Base-by-base conservation (phyloP, 2,888 invertebrate species). In the Sminthurides aquaticus region DNA sequence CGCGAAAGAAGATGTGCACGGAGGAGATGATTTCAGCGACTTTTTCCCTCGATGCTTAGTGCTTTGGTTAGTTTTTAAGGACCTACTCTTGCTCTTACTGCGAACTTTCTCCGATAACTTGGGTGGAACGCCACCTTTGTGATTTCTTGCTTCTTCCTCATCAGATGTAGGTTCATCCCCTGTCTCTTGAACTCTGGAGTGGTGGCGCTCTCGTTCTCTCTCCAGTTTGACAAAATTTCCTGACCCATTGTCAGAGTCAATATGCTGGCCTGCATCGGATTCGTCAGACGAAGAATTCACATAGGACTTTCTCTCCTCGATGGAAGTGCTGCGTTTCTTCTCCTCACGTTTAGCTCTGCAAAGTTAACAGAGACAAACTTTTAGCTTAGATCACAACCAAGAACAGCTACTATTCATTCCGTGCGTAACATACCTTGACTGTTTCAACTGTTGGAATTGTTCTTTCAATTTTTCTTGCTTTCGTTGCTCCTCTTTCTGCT, bases 261-360 rank as follows among this genome's bases (percentile, higher is more conserved):
- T 70, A 59, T 70, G 60, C 54, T 71, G 70, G 8, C 22, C 52
- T 34, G 49, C 43, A 11, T n/a, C 59, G 25, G 63, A 63, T 26
- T 79, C 80, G 0, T 82, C 82, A 1, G 81, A 80, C 49, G 78
- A 91, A 54, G 90, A 88, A 76, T 91, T 70, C 5, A 64, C 58
- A 60, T 69, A 66, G 22, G 71, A 70, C 49, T 70, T 71, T 26
- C 70, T 90, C 75, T 91, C 91, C 76, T 92, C 91, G 85, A 91
- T 90, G 66, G 91, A 91, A 0, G 87, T 87, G 3, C 91, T 91
- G 66, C 91, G 84, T 78, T 91, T 91, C 83, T 92, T 92, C 78
- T 90, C 91, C 77, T 90, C 90, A 11, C 90, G 84, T 77, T 91
- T 89, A 1, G 91, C 91, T 70, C 91, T 83, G 76, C n/a, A n/a